A percentile compares a stretch with the other conserved stretches of the same genome.
Evolutionary conservation across 2,113 vertebrate genomes (phyloP).

Genomic region (Delphinus delphis): DNA sequence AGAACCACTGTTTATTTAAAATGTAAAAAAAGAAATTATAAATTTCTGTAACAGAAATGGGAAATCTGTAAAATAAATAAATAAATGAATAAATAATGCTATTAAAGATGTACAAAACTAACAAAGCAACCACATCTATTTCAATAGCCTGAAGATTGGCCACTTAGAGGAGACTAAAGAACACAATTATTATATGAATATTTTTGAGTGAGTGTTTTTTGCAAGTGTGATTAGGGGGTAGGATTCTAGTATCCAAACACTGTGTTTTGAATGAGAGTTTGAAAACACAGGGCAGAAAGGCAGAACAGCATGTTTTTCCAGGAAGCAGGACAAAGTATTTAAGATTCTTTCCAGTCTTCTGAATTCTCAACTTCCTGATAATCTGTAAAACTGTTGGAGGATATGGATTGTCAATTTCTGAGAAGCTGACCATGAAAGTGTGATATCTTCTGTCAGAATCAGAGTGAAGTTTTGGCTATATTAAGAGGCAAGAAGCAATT

Average conservation of each 20-base stretch:
- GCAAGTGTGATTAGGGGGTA: not conserved
- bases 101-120: constrained; percentile 54
- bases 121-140: constrained; percentile 47
- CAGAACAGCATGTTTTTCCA: not conserved
- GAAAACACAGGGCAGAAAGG: not conserved
- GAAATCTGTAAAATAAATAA: constrained; percentile 58
- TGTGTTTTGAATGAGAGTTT: not conserved
- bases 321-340: constrained; percentile 8
- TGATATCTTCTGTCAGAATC: not conserved
- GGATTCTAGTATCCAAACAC: not conserved
- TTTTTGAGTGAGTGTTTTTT: not conserved
- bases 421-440: not conserved
- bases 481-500: not conserved
- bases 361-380: constrained; percentile 6
- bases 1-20: constrained; percentile 64
- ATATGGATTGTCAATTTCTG: not conserved
- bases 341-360: not conserved
- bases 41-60: not conserved
- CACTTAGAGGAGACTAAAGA: constrained; percentile 56
- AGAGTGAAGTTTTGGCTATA: not conserved
- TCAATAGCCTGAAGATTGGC: constrained; percentile 72
- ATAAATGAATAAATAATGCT: constrained; percentile 12
- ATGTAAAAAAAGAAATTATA: constrained; percentile 7
- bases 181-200: not conserved
- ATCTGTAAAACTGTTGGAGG: not conserved